Evolutionary conservation across 2,888 invertebrate species (phyloP), one percentile per base, ranked within the genome.

Genomic region (Urechis unicinctus): DNA sequence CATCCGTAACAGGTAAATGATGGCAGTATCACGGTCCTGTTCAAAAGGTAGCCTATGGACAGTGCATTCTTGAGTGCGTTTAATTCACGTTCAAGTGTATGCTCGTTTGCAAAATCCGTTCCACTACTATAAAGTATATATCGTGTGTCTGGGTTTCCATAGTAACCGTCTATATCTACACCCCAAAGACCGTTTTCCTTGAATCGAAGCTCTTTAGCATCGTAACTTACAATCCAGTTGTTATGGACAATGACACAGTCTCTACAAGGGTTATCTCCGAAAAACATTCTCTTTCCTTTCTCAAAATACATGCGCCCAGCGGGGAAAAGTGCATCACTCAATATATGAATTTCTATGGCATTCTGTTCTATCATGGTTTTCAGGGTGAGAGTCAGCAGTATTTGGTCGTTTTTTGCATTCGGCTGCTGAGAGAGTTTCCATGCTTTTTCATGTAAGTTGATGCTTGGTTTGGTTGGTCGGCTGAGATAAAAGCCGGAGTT

Each of bases 401-500:
- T 36, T 17, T 36, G 36, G 36, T 36, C 17, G 36, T 9, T 13
- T 17, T 13, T 13, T 36, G 36, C 36, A 13, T 17, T 17, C 9
- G 36, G 36, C 9, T 13, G 36, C 36, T 13, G 36, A 36, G 9
- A 13, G 17, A 17, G 21, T 13, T 50, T 36, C 25, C 53, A 24
- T 1, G 59, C 56, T 3, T 43, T 36, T 29, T 43, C 29, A 28
- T 61, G 61, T 9, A 61, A 46, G 3, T 26, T 26, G n/a, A 54
- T 59, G 1, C 26, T 48, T n/a, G 49, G 54, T 30, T 21, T 22
- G 1, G 56, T 61, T 22, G 61, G 59, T 24, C 47, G 21, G 1
- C 49, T 57, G 42, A 59, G 21, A 41, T 61, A 61, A 25, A 61
- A 61, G 2, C 61, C 61, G 41, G 51, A 54, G 29, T 61, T 61